Conservation (phyloP, 2,113 vertebrate genomes). For the Talpa occidentalis region DNA sequence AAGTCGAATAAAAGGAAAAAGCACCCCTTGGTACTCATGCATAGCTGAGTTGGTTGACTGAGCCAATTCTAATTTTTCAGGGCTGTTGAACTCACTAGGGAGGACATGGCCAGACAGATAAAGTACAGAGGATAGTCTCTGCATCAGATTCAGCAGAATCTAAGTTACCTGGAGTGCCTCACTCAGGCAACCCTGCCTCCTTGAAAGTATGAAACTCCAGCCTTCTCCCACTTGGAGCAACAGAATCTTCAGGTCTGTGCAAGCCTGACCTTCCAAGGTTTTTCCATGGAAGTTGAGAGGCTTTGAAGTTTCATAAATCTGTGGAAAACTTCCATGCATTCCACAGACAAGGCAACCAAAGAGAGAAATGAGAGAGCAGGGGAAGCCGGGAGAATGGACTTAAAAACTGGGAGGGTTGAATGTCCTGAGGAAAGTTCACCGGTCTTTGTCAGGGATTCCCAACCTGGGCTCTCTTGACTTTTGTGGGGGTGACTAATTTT, state of each 20-base stretch:
- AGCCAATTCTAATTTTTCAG: constrained; percentile 61
- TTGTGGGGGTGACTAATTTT: not conserved
- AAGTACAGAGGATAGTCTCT: not conserved
- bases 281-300: not conserved
- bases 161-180: not conserved
- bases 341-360: not conserved
- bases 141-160: not conserved
- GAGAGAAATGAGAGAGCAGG: not conserved
- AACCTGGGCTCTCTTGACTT: not conserved
- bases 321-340: not conserved
- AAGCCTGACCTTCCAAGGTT: not conserved
- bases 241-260: not conserved
- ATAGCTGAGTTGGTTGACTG: constrained; percentile 62
- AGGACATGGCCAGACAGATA: constrained; percentile 59
- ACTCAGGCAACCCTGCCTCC: not conserved
- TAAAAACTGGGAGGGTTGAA: fast-evolving
- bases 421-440: not conserved
- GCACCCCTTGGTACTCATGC: not conserved
- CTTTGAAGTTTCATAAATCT: not conserved
- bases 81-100: constrained; percentile 67
- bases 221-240: not conserved
- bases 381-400: not conserved
- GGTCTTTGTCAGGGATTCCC: not conserved
- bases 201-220: not conserved
- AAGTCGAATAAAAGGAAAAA: not conserved